Base-by-base conservation (phyloP, 2,888 invertebrate species). In the Atethmia centrago region DNA sequence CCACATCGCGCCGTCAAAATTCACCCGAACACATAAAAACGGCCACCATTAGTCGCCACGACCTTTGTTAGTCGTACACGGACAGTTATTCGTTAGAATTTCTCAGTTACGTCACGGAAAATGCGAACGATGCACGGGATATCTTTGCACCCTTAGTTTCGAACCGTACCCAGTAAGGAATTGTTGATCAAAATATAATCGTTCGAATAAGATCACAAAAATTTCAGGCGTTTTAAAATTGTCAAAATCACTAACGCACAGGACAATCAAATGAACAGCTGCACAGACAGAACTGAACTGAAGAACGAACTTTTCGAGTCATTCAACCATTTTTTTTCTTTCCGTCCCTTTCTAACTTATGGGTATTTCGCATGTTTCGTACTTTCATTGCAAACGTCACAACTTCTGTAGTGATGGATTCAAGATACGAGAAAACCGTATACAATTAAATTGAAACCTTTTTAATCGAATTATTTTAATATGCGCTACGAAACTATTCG, bases 101-200 rank as follows among this genome's bases (percentile, higher is more conserved):
- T 90, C n/a, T n/a, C 90, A 94, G 92, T 96, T 96, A 96, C 96
- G 96, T 96, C 96, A 96, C 92, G 89, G 79, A 90, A 90, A 89
- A 90, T 51, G 80, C 85, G 88, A 86, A 84, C 84, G 84, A 87
- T 83, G 80, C 74, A 82, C 77, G 42, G 58, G 58, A 55, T 61
- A 31, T 64, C 21, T 74, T n/a, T 31, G 61, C 73, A 71, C 59
- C 68, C 47, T 80, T 68, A 53, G 51, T 61, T 73, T 79, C 69
- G 62, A 75, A 77, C 69, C 56, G 77, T 71, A 70, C 62, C 47
- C 25, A 68, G 58, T 59, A 62, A 66, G 25, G 62, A 69, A 65
- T 68, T 69, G 10, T 64, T 63, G 12, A 62, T 45, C 12, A 58
- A 65, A 76, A 69, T 65, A 67, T 51, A 59, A 62, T 47, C 69